phyloP scores from a whole-genome alignment of 2,888 invertebrate species.

The Cephus nigrinus region DNA sequence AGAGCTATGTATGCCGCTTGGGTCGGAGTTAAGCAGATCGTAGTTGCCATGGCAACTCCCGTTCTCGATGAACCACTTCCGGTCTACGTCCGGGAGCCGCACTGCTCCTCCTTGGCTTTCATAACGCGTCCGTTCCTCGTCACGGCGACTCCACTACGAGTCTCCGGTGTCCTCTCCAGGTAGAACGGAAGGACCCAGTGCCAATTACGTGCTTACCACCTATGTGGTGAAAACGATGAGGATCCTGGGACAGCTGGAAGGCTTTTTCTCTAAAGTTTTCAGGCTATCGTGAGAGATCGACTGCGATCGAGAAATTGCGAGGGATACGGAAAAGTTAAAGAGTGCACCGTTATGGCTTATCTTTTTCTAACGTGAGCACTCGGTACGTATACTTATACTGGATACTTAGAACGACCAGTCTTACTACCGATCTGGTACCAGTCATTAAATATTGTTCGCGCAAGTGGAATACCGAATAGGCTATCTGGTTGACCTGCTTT shows the following conservation, averaged over 20 bases:
- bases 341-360: not conserved
- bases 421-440: not conserved
- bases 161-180: not conserved
- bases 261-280: not conserved
- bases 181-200: not conserved
- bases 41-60: conserved; percentile 53
- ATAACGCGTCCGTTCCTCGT: conserved; percentile 10
- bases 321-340: not conserved
- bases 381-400: not conserved
- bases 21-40: conserved; percentile 50
- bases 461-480: not conserved
- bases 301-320: not conserved
- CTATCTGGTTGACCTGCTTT: not conserved
- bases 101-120: conserved; percentile 1
- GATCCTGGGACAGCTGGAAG: not conserved
- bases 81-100: conserved; percentile 30
- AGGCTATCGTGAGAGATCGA: not conserved
- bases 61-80: conserved; percentile 50
- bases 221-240: not conserved
- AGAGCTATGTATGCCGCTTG: conserved; percentile 41
- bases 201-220: not conserved
- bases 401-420: not conserved
- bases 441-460: not conserved
- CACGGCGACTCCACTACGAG: not conserved
- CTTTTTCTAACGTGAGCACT: not conserved